Conservation (phyloP, 2,797 vertebrate genomes). For the Gallinago stenura region DNA sequence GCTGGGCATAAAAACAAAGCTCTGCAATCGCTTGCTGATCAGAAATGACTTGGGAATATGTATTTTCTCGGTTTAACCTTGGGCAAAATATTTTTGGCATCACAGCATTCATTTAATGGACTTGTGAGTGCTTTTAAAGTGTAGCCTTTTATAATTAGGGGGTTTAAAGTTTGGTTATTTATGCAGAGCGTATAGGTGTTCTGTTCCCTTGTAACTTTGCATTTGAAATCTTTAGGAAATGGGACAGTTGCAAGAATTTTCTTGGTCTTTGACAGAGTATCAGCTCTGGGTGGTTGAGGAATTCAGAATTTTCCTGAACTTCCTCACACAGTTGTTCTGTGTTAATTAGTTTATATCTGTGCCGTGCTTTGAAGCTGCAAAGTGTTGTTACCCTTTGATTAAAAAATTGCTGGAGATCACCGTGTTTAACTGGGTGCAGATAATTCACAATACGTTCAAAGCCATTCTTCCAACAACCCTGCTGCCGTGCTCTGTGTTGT, state of each 20-base stretch:
- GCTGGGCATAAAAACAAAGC: not conserved
- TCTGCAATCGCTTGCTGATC: not conserved
- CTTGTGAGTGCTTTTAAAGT: not conserved
- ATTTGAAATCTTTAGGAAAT: not conserved
- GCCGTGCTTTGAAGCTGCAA: not conserved
- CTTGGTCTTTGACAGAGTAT: not conserved
- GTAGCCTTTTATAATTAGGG: not conserved
- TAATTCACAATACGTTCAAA: not conserved
- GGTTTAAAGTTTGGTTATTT: not conserved
- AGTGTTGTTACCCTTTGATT: not conserved
- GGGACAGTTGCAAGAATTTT: not conserved
- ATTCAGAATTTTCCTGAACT: not conserved
- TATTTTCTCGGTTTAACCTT: not conserved
- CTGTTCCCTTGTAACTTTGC: not conserved
- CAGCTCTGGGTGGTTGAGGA: not conserved
- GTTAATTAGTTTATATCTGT: not conserved
- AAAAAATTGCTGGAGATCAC: not conserved
- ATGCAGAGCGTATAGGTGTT: not conserved
- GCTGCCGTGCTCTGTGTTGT: accelerated
- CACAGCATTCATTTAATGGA: not conserved
- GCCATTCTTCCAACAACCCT: not conserved
- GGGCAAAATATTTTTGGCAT: not conserved
- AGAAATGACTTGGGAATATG: not conserved
- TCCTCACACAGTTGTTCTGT: not conserved
- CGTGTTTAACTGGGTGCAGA: accelerated